Conservation (phyloP, 2,797 vertebrate species). For the Paratrypauchen microcephalus region DNA sequence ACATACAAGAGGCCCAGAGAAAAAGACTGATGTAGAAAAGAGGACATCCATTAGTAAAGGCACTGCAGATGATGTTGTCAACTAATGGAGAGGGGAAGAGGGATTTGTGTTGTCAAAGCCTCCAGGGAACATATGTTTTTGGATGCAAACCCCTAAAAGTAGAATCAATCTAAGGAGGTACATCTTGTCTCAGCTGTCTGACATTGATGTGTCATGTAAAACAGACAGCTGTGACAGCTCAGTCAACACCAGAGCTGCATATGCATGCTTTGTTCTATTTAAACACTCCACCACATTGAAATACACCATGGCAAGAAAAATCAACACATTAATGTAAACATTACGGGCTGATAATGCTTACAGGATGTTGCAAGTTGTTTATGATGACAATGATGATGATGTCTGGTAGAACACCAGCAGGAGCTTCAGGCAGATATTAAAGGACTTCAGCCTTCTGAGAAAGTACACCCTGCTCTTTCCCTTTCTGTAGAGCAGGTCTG, state of each 20-base stretch:
- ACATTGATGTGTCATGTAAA: slow-evolving; percentile 16
- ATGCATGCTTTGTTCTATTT: slow-evolving; percentile 18
- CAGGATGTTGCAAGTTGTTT: too few relatives aligned
- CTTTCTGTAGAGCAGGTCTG: too few relatives aligned
- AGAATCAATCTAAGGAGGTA: slow-evolving; percentile 15
- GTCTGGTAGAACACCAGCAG: too few relatives aligned
- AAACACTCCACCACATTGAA: background rate
- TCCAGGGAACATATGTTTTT: background rate
- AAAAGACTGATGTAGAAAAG: background rate
- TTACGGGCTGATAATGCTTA: background rate
- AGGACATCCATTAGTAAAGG: background rate
- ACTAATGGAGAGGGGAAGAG: background rate
- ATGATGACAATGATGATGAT: too few relatives aligned
- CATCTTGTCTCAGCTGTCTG: slow-evolving; percentile 9
- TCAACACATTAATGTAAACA: background rate
- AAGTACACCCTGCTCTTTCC: too few relatives aligned
- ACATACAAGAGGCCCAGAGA: background rate
- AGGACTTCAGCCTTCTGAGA: too few relatives aligned
- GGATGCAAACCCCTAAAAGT: background rate
- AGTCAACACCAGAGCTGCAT: slow-evolving; percentile 13
- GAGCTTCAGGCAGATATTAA: too few relatives aligned
- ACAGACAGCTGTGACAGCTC: background rate
- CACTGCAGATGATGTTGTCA: background rate
- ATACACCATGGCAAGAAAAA: background rate
- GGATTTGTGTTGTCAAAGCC: slow-evolving; percentile 1